phyloP scores from a whole-genome alignment of 2,888 invertebrate species.

The Leucoptera coffeella region DNA sequence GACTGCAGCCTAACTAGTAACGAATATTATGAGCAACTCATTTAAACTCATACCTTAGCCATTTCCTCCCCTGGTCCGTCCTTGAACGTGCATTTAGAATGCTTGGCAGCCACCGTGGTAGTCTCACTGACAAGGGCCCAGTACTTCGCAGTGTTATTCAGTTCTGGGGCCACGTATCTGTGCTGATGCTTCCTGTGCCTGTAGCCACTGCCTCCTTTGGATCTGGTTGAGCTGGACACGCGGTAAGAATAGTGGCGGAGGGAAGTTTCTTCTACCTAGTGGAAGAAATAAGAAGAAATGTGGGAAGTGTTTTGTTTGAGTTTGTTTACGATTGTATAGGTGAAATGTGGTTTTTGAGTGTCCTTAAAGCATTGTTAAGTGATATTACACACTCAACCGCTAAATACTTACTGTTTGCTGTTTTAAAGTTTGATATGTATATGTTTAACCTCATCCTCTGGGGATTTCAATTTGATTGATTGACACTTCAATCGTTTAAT shows the following conservation, averaged over 20 bases:
- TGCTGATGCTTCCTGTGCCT: conserved; percentile 38
- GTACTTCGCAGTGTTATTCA: conserved; percentile 40
- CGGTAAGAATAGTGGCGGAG: conserved; percentile 38
- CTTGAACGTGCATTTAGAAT: conserved; percentile 36
- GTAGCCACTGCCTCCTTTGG: conserved; percentile 35
- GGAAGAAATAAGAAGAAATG: not conserved
- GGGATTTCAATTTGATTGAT: no score
- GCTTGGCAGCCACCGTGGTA: conserved; percentile 18
- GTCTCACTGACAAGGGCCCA: conserved; percentile 43
- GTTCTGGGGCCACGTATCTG: conserved; percentile 40
- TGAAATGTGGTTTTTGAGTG: no score
- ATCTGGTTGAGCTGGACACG: conserved; percentile 37
- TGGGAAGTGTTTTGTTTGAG: no score
- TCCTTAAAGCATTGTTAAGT: no score
- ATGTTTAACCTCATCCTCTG: no score
- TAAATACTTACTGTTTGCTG: no score
- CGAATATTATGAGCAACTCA: no score
- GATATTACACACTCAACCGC: no score
- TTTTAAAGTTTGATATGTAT: no score
- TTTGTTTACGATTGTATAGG: no score
- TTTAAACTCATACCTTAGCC: conserved; percentile 22
- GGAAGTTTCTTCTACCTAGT: conserved; percentile 31
- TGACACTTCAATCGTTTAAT: no score
- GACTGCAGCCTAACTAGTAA: no score
- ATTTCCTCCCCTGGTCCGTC: conserved; percentile 34